Conservation (phyloP, 2,113 vertebrate species). For the Syrmaticus mikado region DNA sequence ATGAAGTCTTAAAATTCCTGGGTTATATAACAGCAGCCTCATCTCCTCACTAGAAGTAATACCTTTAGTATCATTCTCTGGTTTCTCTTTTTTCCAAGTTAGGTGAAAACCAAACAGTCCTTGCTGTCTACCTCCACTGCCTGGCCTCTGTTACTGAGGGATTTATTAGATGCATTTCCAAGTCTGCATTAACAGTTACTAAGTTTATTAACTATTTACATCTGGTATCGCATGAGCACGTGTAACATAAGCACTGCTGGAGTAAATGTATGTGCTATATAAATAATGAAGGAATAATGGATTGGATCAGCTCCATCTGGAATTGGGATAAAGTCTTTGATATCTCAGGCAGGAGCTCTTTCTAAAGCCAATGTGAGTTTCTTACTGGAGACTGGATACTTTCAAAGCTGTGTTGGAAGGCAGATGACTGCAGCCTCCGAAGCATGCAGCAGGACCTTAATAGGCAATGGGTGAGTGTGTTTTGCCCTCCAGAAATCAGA, state of each 20-base stretch:
- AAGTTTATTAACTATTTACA: constrained; percentile 42
- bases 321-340: not conserved
- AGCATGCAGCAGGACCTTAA: not conserved
- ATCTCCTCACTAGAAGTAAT: constrained; percentile 19
- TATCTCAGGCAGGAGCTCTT: not conserved
- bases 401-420: not conserved
- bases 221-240: constrained; percentile 1
- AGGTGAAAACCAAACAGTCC: not conserved
- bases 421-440: not conserved
- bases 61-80: not conserved
- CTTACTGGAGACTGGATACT: not conserved
- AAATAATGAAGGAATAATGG: constrained; percentile 20
- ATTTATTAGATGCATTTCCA: constrained; percentile 16
- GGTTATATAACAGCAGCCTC: constrained; percentile 20
- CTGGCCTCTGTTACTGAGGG: not conserved
- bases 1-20: constrained; percentile 5
- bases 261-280: not conserved
- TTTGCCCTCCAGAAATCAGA: not conserved
- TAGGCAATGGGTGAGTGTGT: not conserved
- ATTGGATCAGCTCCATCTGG: constrained; percentile 22
- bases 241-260: not conserved
- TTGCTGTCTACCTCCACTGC: not conserved
- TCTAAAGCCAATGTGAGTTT: not conserved
- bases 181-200: not conserved
- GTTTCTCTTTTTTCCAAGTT: constrained; percentile 18